Evolutionary conservation across 64 coral and sea anemone species (phyloP).

Genomic region (Pocillopora verrucosa): DNA sequence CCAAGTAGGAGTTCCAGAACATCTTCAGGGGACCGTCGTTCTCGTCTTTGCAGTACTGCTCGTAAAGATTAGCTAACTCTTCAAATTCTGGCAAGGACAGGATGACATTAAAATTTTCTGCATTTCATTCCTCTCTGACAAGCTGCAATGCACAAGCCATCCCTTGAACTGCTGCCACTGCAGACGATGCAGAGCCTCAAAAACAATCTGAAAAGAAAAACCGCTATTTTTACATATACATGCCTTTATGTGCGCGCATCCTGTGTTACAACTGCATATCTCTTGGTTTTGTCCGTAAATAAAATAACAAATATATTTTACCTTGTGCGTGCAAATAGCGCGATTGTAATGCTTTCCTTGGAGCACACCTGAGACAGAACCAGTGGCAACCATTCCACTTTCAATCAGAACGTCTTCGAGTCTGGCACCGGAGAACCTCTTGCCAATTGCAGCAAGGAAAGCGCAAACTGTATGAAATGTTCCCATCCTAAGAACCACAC

Average conservation of each 20-base stretch:
- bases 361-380: slow-evolving; percentile 35
- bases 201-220: slow-evolving; percentile 42
- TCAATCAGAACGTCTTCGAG: slow-evolving; percentile 38
- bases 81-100: neutral
- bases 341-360: slow-evolving; percentile 39
- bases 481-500: slow-evolving; percentile 45
- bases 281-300: slow-evolving; percentile 11
- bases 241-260: slow-evolving; percentile 9
- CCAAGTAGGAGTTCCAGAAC: slow-evolving; percentile 44
- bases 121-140: slow-evolving; percentile 8
- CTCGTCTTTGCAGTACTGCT: slow-evolving; percentile 39
- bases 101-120: slow-evolving; percentile 1
- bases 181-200: slow-evolving; percentile 45
- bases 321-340: slow-evolving; percentile 37
- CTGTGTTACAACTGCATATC: slow-evolving; percentile 17
- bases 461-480: slow-evolving; percentile 38
- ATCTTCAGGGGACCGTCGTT: slow-evolving; percentile 44
- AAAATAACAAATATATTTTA: slow-evolving; percentile 26
- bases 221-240: slow-evolving; percentile 4
- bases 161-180: slow-evolving; percentile 47
- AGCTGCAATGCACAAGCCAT: slow-evolving; percentile 31
- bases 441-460: slow-evolving; percentile 40
- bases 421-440: slow-evolving; percentile 8
- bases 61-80: slow-evolving; percentile 17
- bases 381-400: slow-evolving; percentile 48